A percentile compares a stretch with the other conserved stretches of the same genome.
phyloP scores from a whole-genome alignment of 2,113 vertebrate genomes.

The Ptychochromis oligacanthus region DNA sequence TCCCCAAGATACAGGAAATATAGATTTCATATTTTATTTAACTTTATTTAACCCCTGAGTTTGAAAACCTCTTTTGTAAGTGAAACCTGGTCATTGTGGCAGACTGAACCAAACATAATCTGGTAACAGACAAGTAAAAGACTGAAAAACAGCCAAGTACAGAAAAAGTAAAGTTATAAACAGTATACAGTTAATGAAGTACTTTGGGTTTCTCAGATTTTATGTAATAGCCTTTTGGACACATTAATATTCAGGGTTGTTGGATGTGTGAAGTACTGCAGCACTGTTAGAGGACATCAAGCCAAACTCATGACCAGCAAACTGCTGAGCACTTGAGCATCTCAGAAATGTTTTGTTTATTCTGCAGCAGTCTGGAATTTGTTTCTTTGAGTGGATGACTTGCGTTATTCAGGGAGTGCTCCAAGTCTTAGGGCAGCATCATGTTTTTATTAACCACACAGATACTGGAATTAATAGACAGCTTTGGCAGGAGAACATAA shows the following conservation, averaged over 20 bases:
- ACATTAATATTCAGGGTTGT: conserved; percentile 34
- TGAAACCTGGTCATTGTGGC: neutral
- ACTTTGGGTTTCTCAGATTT: conserved; percentile 19
- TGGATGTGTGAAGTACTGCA: conserved; percentile 38
- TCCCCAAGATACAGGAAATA: neutral
- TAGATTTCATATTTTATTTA: neutral
- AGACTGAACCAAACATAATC: neutral
- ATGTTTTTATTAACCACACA: conserved; percentile 47
- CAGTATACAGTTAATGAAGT: neutral
- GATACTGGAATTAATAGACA: conserved; percentile 53
- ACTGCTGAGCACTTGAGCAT: conserved; percentile 27
- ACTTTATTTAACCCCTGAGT: neutral
- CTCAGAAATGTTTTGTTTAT: conserved; percentile 62
- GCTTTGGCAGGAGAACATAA: conserved; percentile 1
- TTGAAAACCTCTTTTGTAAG: neutral
- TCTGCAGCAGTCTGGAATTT: conserved; percentile 55
- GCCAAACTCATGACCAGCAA: conserved; percentile 44
- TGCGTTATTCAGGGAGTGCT: conserved; percentile 28
- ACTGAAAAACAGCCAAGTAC: neutral
- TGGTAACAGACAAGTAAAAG: neutral
- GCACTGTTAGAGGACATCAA: conserved; percentile 14
- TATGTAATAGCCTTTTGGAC: conserved; percentile 38
- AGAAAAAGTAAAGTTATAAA: neutral
- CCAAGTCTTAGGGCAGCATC: conserved; percentile 26
- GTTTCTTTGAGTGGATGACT: conserved; percentile 51